Evolutionary conservation across 2,888 invertebrate genomes (phyloP).

Genomic region (Elmis aenea): DNA sequence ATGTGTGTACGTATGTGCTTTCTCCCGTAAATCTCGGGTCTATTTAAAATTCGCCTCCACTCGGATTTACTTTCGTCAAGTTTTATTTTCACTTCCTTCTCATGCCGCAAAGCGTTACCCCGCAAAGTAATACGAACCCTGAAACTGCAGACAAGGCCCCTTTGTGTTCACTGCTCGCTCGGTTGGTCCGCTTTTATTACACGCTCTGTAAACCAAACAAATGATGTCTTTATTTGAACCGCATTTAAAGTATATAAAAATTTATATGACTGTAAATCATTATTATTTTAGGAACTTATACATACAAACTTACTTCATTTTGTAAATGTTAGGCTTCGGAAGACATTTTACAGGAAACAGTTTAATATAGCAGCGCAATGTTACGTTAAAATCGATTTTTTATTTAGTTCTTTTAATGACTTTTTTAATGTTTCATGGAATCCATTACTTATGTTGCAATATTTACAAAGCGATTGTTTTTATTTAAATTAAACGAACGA

Average conservation of each 20-base stretch:
- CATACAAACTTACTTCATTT: constrained; percentile 2
- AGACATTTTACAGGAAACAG: too few relatives aligned
- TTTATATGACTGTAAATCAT: constrained; percentile 29
- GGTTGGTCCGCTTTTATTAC: constrained; percentile 38
- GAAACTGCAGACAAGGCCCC: constrained; percentile 23
- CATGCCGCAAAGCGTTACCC: constrained; percentile 20
- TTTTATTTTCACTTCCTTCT: constrained; percentile 18
- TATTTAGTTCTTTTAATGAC: too few relatives aligned
- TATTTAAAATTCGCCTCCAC: constrained; percentile 11
- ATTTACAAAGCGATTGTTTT: too few relatives aligned
- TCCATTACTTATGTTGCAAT: too few relatives aligned
- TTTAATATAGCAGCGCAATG: too few relatives aligned
- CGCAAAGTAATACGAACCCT: constrained; percentile 21
- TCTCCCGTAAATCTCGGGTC: background rate
- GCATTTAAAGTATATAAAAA: constrained; percentile 26
- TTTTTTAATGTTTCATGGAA: too few relatives aligned
- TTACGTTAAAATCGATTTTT: too few relatives aligned
- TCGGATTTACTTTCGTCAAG: constrained; percentile 14
- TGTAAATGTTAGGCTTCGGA: too few relatives aligned
- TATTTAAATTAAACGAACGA: too few relatives aligned
- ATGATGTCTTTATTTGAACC: constrained; percentile 35
- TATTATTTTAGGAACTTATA: constrained; percentile 16
- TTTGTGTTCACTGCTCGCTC: constrained; percentile 23
- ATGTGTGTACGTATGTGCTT: constrained; percentile 7
- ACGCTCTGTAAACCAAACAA: constrained; percentile 41